Percentiles rank a stretch among this genome's conserved stretches.
Evolutionary conservation across 2,797 vertebrate genomes (phyloP).

Genomic region (Hemibagrus guttatus): DNA sequence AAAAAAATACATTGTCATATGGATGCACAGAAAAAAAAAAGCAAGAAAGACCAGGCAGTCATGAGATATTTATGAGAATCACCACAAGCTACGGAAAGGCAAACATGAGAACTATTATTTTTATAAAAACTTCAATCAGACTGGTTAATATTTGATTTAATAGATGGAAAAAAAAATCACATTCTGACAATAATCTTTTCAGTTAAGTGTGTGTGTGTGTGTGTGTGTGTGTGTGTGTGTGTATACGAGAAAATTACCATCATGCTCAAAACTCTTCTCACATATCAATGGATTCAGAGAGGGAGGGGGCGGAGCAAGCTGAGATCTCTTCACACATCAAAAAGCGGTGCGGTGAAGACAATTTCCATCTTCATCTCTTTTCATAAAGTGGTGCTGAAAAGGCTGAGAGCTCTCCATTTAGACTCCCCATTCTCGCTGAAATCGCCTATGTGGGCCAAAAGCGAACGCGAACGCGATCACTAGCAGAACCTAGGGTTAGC

Average conservation of each 20-base stretch:
- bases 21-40: not conserved
- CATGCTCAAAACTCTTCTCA: not conserved
- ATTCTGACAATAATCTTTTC: not conserved
- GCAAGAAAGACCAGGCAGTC: not conserved
- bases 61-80: not conserved
- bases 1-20: not conserved
- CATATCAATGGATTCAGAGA: not conserved
- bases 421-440: slow-evolving; percentile 68
- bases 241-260: not conserved
- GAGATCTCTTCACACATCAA: slow-evolving; percentile 56
- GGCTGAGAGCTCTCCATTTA: slow-evolving; percentile 67
- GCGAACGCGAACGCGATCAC: too few species aligned
- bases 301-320: slow-evolving; percentile 41
- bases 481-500: slow-evolving; percentile 63
- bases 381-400: slow-evolving; percentile 63
- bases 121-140: not conserved
- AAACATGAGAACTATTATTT: not conserved
- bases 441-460: slow-evolving; percentile 64
- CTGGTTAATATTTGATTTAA: not conserved
- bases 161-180: not conserved
- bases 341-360: slow-evolving; percentile 31
- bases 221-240: not conserved
- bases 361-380: slow-evolving; percentile 64
- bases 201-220: not conserved
- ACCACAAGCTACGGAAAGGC: not conserved